These are phyloP conservation scores for Stigmatopora nigra DNA, from an alignment of 2,113 vertebrate genomes.

Conservation along the genomic window DNA sequence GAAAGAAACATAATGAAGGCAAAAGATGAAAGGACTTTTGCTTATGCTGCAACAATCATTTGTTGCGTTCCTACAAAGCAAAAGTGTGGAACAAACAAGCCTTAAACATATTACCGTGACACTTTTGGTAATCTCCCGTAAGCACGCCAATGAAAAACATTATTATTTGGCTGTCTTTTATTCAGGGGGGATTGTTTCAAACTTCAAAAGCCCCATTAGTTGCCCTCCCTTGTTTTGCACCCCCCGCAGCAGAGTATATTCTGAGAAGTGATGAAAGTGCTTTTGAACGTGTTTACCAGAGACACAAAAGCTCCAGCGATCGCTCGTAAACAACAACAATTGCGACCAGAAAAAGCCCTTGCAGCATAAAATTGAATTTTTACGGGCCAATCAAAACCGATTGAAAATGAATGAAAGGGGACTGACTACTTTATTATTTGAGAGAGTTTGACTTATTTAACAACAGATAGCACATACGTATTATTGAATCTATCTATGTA, in stretches of 20 bases:
- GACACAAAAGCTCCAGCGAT: constrained; percentile 43
- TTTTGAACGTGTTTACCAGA: constrained; percentile 39
- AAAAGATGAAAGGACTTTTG: constrained; percentile 46
- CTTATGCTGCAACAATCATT: constrained; percentile 31
- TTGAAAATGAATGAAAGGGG: neutral
- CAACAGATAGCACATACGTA: too few species aligned
- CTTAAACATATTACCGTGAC: constrained; percentile 25
- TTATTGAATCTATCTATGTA: too few species aligned
- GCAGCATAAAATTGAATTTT: constrained; percentile 1
- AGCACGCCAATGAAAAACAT: constrained; percentile 28
- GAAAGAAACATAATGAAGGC: constrained; percentile 30
- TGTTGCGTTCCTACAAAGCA: constrained; percentile 35
- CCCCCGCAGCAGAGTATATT: constrained; percentile 32
- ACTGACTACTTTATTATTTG: neutral
- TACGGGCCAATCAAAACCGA: too few species aligned
- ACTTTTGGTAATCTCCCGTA: constrained; percentile 42
- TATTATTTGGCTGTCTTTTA: constrained; percentile 42
- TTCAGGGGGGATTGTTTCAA: constrained; percentile 53
- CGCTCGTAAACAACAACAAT: constrained; percentile 28
- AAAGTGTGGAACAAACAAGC: constrained; percentile 36
- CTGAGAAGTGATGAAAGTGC: constrained; percentile 55
- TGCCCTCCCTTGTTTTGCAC: constrained; percentile 32
- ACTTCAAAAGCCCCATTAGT: constrained; percentile 60
- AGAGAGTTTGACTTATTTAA: too few species aligned
- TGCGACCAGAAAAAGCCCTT: constrained; percentile 11